Evolutionary conservation across 2,888 invertebrate species (phyloP).

Genomic region (Orchesella flavescens): DNA sequence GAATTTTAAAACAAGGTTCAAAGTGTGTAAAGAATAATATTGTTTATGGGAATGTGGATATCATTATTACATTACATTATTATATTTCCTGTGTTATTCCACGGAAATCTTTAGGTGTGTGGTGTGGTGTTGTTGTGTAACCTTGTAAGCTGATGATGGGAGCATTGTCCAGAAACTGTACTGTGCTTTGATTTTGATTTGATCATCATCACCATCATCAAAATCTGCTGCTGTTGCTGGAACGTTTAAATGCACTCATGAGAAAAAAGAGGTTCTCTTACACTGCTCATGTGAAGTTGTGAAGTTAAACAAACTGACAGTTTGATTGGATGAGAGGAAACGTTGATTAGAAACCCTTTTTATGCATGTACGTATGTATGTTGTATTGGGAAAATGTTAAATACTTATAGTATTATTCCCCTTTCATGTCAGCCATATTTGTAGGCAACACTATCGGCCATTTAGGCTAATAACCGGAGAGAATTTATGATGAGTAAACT

Average conservation of each 20-base stretch:
- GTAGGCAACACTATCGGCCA: background rate
- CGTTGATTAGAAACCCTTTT: constrained; percentile 1
- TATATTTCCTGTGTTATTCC: too few species aligned
- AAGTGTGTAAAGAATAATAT: too few species aligned
- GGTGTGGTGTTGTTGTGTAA: background rate
- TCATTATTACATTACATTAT: too few species aligned
- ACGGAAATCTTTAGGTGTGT: too few species aligned
- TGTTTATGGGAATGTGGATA: too few species aligned
- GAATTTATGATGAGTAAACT: background rate
- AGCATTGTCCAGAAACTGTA: constrained; percentile 3
- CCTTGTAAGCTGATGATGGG: background rate
- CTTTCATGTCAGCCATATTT: too few species aligned
- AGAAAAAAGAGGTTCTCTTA: background rate
- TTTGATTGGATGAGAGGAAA: constrained; percentile 24
- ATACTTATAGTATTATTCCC: too few species aligned
- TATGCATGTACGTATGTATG: too few species aligned
- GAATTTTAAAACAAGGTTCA: too few species aligned
- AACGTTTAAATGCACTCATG: background rate
- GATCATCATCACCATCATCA: too few species aligned
- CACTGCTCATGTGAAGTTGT: background rate
- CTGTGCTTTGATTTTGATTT: background rate
- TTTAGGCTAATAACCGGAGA: constrained; percentile 13
- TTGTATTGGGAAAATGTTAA: too few species aligned
- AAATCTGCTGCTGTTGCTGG: too few species aligned
- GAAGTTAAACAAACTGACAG: background rate